Percentiles rank a stretch among this genome's conserved stretches.
Conservation (phyloP, 2,888 invertebrate species). For the Luperina testacea region DNA sequence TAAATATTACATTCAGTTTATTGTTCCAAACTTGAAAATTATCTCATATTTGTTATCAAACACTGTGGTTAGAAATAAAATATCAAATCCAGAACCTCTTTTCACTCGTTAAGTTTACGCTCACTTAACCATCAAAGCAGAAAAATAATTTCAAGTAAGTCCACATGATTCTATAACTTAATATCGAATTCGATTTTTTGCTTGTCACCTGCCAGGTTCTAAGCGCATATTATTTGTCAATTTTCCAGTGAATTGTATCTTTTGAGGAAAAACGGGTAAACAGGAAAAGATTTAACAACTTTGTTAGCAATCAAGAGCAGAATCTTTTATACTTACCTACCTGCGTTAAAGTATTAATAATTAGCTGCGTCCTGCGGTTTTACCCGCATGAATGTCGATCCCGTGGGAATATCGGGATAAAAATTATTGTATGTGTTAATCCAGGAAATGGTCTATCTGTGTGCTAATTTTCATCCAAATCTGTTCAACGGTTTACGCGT, state of each 20-base stretch:
- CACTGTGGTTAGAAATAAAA: not conserved
- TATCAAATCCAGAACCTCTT: not conserved
- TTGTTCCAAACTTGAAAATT: too few species aligned
- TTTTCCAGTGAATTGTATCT: slow-evolving; percentile 29
- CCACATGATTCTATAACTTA: slow-evolving; percentile 26
- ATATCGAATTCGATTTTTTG: slow-evolving; percentile 22
- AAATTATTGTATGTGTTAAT: too few species aligned
- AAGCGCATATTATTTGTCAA: slow-evolving; percentile 38
- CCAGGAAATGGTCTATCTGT: too few species aligned
- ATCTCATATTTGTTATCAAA: not conserved
- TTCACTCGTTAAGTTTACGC: not conserved
- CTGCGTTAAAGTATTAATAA: slow-evolving; percentile 12
- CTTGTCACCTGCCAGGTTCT: slow-evolving; percentile 32
- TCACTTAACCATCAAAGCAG: not conserved
- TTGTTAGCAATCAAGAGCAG: slow-evolving; percentile 33
- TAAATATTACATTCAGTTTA: too few species aligned
- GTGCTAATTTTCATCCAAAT: too few species aligned
- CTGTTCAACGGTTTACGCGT: too few species aligned
- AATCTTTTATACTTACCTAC: slow-evolving; percentile 11
- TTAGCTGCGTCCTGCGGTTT: not conserved
- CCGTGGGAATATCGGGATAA: too few species aligned
- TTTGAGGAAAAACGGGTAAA: slow-evolving; percentile 36
- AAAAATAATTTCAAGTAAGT: slow-evolving; percentile 20
- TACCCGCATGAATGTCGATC: too few species aligned
- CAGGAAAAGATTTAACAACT: slow-evolving; percentile 35